phyloP scores from a whole-genome alignment of 2,797 vertebrate species.

The Hydrolagus colliei region DNA sequence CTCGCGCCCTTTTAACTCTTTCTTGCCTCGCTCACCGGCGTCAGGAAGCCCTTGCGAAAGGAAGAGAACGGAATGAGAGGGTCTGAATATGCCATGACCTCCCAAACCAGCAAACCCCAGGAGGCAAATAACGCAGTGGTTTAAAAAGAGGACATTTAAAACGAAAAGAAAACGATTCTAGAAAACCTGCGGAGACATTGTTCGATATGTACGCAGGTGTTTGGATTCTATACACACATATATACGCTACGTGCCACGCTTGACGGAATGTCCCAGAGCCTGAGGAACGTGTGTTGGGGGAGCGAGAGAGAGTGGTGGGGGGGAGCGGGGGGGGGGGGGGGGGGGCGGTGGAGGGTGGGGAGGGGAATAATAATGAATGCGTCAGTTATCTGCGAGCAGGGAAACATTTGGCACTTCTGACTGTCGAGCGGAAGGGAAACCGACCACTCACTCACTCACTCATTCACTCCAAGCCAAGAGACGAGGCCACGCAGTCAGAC shows the following conservation, averaged over 20 bases:
- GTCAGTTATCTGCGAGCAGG: constrained; percentile 46
- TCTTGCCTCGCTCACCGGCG: not conserved
- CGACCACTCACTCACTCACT: constrained; percentile 38
- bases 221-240: constrained; percentile 40
- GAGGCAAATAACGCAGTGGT: constrained; percentile 75
- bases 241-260: constrained; percentile 42
- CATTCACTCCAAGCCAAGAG: constrained; percentile 47
- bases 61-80: constrained; percentile 83
- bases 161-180: no score
- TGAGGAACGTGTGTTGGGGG: constrained; percentile 42
- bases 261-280: constrained; percentile 39
- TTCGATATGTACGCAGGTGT: not conserved
- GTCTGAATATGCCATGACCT: constrained; percentile 89
- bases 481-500: constrained; percentile 56
- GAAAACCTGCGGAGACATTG: not conserved
- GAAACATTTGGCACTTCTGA: constrained; percentile 42
- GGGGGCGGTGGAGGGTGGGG: constrained; percentile 49
- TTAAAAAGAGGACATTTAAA: constrained; percentile 48
- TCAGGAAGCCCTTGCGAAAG: constrained; percentile 89
- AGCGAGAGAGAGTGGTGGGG: no score
- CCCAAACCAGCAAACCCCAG: constrained; percentile 75
- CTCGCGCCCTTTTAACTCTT: no score
- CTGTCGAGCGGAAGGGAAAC: constrained; percentile 40
- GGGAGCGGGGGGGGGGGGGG: constrained; percentile 33
- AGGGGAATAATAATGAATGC: constrained; percentile 34